Percentiles rank a stretch among this genome's conserved stretches.
Conservation (phyloP, 2,113 vertebrate species). For the Spheniscus mendiculus region DNA sequence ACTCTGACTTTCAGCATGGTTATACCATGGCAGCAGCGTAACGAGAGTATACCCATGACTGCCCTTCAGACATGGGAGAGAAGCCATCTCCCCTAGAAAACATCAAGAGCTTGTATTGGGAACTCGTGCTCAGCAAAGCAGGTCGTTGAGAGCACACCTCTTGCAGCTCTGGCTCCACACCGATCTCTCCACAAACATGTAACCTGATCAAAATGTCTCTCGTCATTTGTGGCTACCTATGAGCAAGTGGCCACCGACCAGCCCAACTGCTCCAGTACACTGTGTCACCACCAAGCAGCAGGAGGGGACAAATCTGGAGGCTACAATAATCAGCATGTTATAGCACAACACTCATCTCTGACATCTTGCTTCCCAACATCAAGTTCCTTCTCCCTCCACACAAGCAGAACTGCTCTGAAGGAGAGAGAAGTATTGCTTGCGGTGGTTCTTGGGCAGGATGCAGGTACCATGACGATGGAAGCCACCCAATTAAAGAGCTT, state of each 20-base stretch:
- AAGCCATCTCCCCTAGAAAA: not conserved
- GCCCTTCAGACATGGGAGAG: fast-evolving
- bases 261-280: fast-evolving
- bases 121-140: not conserved
- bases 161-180: not conserved
- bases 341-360: not conserved
- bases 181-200: fast-evolving
- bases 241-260: not conserved
- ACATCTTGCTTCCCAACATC: no score
- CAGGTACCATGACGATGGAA: fast-evolving
- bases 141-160: not conserved
- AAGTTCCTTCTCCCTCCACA: not conserved
- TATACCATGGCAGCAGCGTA: fast-evolving
- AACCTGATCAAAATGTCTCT: not conserved
- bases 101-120: fast-evolving
- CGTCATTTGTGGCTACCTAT: not conserved
- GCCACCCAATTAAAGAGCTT: not conserved
- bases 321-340: no score
- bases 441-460: not conserved
- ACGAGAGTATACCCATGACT: fast-evolving
- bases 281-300: not conserved
- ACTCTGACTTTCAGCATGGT: not conserved
- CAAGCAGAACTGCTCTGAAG: not conserved
- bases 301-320: not conserved
- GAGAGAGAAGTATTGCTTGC: not conserved